Conservation (phyloP, 2,888 invertebrate species). For the Amphipyra berbera region DNA sequence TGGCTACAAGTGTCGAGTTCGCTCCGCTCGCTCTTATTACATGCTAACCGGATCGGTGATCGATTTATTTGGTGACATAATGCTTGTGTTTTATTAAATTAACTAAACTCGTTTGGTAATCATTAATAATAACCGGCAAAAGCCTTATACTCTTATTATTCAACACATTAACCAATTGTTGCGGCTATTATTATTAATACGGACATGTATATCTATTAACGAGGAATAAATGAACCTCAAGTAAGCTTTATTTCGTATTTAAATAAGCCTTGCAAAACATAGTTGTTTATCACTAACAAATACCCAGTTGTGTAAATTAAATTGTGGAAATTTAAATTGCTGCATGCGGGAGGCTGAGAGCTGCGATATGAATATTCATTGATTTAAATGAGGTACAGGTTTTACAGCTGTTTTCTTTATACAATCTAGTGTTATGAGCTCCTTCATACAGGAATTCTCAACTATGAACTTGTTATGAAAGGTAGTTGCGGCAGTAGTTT, state of each 20-base stretch:
- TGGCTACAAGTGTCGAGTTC: no score
- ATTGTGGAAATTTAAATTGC: conserved; percentile 57
- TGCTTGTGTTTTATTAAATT: no score
- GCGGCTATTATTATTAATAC: no score
- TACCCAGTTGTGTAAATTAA: conserved; percentile 32
- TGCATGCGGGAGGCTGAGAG: conserved; percentile 50
- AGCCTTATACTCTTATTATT: no score
- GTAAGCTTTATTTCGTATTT: conserved; percentile 29
- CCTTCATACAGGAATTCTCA: conserved; percentile 60
- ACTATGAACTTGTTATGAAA: conserved; percentile 21
- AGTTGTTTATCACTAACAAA: conserved; percentile 42
- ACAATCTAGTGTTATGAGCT: conserved; percentile 56
- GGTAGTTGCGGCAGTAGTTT: conserved; percentile 8
- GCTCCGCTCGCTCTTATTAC: no score
- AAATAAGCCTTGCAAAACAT: conserved; percentile 29
- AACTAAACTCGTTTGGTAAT: no score
- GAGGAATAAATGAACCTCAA: conserved; percentile 8
- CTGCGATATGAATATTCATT: conserved; percentile 66
- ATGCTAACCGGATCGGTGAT: no score
- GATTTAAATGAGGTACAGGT: conserved; percentile 52
- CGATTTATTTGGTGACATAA: no score
- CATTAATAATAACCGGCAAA: no score
- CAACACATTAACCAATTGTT: no score
- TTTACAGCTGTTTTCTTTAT: conserved; percentile 59
- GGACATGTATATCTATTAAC: no score